Percentiles rank a stretch among this genome's conserved stretches.
phyloP scores from a whole-genome alignment of 1,140 invertebrate genomes.

The Kradibia gibbosae region DNA sequence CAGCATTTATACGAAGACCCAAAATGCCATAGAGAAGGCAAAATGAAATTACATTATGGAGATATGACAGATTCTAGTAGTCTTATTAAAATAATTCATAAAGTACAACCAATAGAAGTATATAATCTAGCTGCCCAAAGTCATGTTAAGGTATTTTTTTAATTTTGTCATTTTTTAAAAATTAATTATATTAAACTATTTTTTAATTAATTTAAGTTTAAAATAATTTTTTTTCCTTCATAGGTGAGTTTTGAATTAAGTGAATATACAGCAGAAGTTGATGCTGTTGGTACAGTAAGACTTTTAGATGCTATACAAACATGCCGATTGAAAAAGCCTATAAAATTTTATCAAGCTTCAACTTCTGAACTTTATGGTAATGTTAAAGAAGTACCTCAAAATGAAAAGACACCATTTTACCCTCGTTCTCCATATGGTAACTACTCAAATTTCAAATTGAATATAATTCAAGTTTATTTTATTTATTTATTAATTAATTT shows the following conservation, averaged over 20 bases:
- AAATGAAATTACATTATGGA: constrained; percentile 98
- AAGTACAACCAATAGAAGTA: constrained; percentile 91
- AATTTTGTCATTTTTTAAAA: background rate
- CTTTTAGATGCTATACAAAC: constrained; percentile 96
- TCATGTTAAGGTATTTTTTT: constrained; percentile 92
- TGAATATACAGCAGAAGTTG: constrained; percentile 99
- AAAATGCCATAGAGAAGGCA: constrained; percentile 84
- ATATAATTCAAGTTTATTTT: background rate
- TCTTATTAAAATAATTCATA: constrained; percentile 94
- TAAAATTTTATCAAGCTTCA: constrained; percentile 98
- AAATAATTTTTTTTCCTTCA: constrained; percentile 9
- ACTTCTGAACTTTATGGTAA: constrained; percentile 99
- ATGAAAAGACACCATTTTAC: constrained; percentile 98
- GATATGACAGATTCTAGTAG: constrained; percentile 99
- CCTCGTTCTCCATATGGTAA: constrained; percentile 99
- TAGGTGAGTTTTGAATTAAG: constrained; percentile 96
- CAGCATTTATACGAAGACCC: constrained; percentile 96
- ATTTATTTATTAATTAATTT: constrained; percentile 19
- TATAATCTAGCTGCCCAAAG: constrained; percentile 99
- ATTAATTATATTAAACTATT: constrained; percentile 21
- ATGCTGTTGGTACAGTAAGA: constrained; percentile 96
- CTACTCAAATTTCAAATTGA: constrained; percentile 15
- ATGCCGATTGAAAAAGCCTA: constrained; percentile 87
- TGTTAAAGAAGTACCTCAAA: constrained; percentile 96
- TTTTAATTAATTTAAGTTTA: background rate